Evolutionary conservation across 2,113 vertebrate genomes (phyloP).

Genomic region (Philantomba maxwellii): DNA sequence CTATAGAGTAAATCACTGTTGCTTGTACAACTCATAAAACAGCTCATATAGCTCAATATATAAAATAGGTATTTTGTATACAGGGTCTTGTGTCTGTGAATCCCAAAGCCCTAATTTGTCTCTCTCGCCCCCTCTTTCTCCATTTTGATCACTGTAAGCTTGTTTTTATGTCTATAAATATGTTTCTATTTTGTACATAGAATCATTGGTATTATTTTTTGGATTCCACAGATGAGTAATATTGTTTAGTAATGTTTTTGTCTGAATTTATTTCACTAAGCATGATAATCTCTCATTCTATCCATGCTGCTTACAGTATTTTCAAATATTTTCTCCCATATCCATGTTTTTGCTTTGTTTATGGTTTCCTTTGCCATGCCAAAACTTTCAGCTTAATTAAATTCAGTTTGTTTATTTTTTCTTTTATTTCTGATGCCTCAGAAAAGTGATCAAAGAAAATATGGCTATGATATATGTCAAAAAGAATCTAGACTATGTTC

Average conservation of each 20-base stretch:
- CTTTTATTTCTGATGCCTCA: not conserved
- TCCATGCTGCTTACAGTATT: not conserved
- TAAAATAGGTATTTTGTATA: not conserved
- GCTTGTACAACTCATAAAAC: not conserved
- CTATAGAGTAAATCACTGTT: not conserved
- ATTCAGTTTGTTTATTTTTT: not conserved
- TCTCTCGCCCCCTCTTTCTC: not conserved
- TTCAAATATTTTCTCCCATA: not conserved
- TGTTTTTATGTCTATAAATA: not conserved
- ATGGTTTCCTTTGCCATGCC: not conserved
- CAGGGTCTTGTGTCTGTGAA: not conserved
- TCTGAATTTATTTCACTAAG: not conserved
- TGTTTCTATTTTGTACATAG: not conserved
- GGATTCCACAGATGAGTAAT: not conserved
- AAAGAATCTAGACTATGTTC: not conserved
- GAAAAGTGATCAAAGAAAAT: not conserved
- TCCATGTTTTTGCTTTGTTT: not conserved
- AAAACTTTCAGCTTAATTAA: not conserved
- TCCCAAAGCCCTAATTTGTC: not conserved
- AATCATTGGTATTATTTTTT: not conserved
- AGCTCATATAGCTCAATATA: not conserved
- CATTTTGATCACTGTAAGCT: not conserved
- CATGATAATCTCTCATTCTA: not conserved
- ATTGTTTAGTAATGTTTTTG: not conserved
- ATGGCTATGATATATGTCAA: not conserved